These are phyloP conservation scores for Dichetophora obliterata DNA, from an alignment of 2,888 invertebrate species.

Conservation along the genomic window DNA sequence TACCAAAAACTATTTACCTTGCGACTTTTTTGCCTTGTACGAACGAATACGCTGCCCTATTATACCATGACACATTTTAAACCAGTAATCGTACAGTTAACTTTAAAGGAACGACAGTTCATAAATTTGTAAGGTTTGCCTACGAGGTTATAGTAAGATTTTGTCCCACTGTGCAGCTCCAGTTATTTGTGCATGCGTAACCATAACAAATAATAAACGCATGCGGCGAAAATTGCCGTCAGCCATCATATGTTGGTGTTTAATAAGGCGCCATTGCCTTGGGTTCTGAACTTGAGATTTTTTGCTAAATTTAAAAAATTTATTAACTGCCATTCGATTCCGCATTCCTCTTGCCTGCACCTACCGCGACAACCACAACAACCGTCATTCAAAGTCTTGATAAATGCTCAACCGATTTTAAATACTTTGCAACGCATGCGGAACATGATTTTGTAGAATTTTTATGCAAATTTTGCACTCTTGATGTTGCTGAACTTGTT, in stretches of 20 bases:
- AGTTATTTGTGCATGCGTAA: not conserved
- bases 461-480: conserved; percentile 20
- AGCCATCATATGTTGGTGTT: not conserved
- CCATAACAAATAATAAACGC: not conserved
- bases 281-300: conserved; percentile 7
- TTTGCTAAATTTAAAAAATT: not conserved
- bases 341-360: not conserved
- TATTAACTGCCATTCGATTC: not conserved
- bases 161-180: conserved; percentile 3
- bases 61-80: no score
- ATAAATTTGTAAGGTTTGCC: no score
- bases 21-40: no score
- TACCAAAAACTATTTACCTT: no score
- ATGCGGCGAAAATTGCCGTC: not conserved
- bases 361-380: not conserved
- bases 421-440: conserved; percentile 16
- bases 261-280: not conserved
- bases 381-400: no score
- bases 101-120: not conserved
- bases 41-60: no score
- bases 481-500: not conserved
- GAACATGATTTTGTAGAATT: conserved; percentile 17
- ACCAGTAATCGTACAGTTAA: no score
- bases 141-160: not conserved
- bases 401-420: not conserved